Percentiles rank a stretch among this genome's conserved stretches.
Conservation (phyloP, 1,140 invertebrate genomes). For the Platyscapa corneri region DNA sequence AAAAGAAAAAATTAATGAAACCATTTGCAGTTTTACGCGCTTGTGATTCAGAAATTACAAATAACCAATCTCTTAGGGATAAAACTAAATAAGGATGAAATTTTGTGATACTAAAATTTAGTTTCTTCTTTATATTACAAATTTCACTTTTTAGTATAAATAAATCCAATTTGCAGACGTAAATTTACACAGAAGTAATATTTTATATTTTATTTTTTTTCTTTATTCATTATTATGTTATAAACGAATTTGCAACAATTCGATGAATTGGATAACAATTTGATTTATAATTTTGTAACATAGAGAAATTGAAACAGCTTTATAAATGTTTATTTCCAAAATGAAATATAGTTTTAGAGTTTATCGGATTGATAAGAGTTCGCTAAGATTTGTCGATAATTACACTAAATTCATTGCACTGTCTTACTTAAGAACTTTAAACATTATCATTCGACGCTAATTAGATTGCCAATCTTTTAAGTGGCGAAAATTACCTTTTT, state of each 20-base stretch:
- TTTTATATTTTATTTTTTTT: background rate
- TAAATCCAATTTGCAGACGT: background rate
- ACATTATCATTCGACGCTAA: conserved; percentile 1
- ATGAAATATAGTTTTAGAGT: background rate
- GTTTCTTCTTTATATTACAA: conserved; percentile 3
- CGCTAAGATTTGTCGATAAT: background rate
- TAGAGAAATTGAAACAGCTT: too few relatives aligned
- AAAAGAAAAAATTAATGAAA: too few relatives aligned
- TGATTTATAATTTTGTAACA: too few relatives aligned
- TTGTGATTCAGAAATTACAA: conserved; percentile 16
- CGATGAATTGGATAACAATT: background rate
- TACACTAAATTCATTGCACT: background rate
- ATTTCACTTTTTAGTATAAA: background rate
- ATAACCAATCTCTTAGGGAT: conserved; percentile 32
- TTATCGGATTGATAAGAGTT: background rate
- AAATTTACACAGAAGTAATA: background rate
- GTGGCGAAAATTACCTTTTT: background rate
- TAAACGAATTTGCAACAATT: background rate
- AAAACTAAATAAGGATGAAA: conserved; percentile 33
- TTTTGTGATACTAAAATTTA: conserved; percentile 7
- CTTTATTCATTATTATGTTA: background rate
- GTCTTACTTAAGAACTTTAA: conserved; percentile 8
- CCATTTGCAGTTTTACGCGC: background rate
- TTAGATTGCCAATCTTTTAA: conserved; percentile 4
- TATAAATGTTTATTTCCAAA: background rate